Percentiles rank a stretch among this genome's conserved stretches.
Conservation (phyloP, 2,797 vertebrate genomes). For the Sebastes iracundus region DNA sequence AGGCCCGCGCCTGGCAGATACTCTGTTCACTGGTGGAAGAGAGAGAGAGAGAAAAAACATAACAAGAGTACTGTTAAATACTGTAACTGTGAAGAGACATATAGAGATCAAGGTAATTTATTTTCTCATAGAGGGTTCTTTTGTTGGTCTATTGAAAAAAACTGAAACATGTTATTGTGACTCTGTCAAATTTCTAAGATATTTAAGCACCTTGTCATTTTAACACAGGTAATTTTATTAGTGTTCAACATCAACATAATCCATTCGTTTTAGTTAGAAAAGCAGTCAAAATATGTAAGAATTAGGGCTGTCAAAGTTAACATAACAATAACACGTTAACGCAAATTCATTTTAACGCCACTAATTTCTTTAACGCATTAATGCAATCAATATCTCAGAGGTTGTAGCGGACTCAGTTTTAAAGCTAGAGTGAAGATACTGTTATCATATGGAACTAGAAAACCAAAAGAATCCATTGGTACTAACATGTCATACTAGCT, state of each 20-base stretch:
- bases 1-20: slow-evolving; percentile 99
- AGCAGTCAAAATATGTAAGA: neutral
- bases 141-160: neutral
- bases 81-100: neutral
- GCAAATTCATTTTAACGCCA: no score
- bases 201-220: neutral
- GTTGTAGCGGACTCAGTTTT: no score
- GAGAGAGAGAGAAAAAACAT: neutral
- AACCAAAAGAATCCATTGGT: no score
- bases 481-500: no score
- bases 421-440: no score
- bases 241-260: neutral
- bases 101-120: neutral
- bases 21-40: slow-evolving; percentile 92
- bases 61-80: neutral
- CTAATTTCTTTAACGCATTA: no score
- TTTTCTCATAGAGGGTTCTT: neutral
- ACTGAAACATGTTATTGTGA: neutral
- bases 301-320: no score
- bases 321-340: no score
- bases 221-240: neutral
- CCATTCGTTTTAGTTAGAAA: neutral
- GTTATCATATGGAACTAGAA: no score
- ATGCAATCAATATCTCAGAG: no score
- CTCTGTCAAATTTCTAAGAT: neutral